Conservation (phyloP, 2,113 vertebrate genomes). For the Thomomys bottae region DNA sequence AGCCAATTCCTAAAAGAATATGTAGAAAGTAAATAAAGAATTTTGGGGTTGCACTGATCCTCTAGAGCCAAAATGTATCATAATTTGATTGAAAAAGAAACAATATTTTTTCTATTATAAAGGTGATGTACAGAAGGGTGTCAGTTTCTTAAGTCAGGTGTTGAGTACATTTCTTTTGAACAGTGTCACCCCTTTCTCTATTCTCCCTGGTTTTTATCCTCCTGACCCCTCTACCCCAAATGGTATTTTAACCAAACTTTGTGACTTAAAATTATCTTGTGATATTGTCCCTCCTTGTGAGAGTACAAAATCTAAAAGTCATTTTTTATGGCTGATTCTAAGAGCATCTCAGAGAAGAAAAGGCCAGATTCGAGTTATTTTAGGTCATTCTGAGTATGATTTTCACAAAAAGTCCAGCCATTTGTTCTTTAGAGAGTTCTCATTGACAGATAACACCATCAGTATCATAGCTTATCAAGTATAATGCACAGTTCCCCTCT, state of each 20-base stretch:
- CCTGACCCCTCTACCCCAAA: no score
- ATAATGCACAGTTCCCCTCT: background rate
- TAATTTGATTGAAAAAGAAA: background rate
- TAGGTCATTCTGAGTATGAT: background rate
- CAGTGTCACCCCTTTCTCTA: no score
- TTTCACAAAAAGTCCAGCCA: background rate
- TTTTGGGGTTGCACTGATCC: background rate
- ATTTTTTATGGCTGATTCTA: background rate
- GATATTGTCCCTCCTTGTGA: background rate
- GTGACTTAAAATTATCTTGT: background rate
- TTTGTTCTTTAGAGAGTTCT: background rate
- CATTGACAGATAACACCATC: background rate
- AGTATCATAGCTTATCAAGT: background rate
- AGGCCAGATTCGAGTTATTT: background rate
- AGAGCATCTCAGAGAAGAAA: constrained; percentile 18
- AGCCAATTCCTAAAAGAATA: background rate
- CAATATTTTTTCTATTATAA: background rate
- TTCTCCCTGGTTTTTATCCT: no score
- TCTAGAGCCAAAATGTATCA: background rate
- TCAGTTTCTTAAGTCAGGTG: no score
- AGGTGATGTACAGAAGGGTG: no score
- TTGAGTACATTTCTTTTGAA: no score
- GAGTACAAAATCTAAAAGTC: background rate
- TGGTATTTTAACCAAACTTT: background rate
- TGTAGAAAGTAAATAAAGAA: background rate